Percentiles rank a stretch among this genome's conserved stretches.
Evolutionary conservation across 1,140 invertebrate species (phyloP).

Genomic region (Teleopsis dalmanni): DNA sequence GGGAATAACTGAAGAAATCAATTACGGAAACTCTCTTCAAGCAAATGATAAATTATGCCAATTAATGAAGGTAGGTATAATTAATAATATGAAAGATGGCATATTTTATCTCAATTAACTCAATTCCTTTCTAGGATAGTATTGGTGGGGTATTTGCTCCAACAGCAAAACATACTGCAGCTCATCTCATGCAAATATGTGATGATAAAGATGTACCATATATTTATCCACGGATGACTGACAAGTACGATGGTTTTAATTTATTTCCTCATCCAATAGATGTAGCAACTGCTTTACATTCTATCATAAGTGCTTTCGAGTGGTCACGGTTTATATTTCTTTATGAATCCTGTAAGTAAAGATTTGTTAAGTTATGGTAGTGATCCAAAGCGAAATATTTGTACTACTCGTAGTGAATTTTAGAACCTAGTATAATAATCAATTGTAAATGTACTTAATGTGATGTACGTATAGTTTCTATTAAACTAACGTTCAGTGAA

Average conservation of each 20-base stretch:
- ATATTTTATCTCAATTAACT: background rate
- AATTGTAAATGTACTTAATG: background rate
- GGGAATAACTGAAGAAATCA: conserved; percentile 21
- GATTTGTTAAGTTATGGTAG: too few species aligned
- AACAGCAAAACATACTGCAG: conserved; percentile 53
- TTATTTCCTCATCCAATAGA: conserved; percentile 71
- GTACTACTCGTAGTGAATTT: too few species aligned
- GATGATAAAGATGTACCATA: conserved; percentile 83
- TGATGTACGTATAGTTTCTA: too few species aligned
- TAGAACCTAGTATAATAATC: too few species aligned
- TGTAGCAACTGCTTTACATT: conserved; percentile 63
- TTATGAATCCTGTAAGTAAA: conserved; percentile 57
- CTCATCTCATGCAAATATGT: conserved; percentile 78
- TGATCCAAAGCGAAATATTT: too few species aligned
- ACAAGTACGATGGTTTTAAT: conserved; percentile 59
- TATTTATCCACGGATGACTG: conserved; percentile 63
- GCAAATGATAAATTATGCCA: conserved; percentile 40
- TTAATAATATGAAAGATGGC: background rate
- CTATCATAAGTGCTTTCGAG: conserved; percentile 64
- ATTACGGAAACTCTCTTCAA: conserved; percentile 40
- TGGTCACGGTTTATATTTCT: conserved; percentile 83
- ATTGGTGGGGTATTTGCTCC: conserved; percentile 78
- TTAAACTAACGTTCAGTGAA: too few species aligned
- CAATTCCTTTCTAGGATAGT: conserved; percentile 47
- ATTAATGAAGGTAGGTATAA: conserved; percentile 35